These are phyloP conservation scores for Psammodynastes pulverulentus DNA, from an alignment of 2,113 vertebrate species.

Conservation along the genomic window DNA sequence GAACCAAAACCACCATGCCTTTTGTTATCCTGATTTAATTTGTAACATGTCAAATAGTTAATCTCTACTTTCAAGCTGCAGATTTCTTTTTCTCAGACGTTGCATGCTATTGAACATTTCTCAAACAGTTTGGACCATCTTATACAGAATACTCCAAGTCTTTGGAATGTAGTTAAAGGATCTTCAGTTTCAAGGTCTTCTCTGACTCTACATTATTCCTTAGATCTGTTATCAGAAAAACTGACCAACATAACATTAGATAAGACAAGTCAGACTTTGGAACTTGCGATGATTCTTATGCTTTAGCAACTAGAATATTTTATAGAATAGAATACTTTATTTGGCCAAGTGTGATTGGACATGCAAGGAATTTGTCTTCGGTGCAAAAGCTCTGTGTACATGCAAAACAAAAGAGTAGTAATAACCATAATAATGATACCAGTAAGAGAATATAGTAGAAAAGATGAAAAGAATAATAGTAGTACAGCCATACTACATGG, in stretches of 20 bases:
- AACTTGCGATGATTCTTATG: background rate
- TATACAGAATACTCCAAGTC: background rate
- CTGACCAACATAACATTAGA: background rate
- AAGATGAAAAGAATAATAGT: too few relatives aligned
- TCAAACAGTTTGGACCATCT: background rate
- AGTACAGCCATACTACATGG: too few relatives aligned
- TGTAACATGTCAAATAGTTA: background rate
- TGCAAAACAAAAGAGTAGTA: too few relatives aligned
- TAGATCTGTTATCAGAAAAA: background rate
- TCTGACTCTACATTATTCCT: background rate
- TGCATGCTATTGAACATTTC: background rate
- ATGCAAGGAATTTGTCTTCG: too few relatives aligned
- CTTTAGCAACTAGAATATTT: background rate
- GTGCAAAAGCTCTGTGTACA: too few relatives aligned
- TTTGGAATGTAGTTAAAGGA: background rate
- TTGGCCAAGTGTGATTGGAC: too few relatives aligned
- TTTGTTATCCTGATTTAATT: background rate
- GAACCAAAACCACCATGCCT: background rate
- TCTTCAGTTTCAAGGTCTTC: background rate
- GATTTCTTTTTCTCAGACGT: background rate
- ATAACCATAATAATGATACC: too few relatives aligned
- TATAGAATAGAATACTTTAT: too few relatives aligned
- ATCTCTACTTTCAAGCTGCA: background rate
- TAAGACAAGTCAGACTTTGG: background rate
- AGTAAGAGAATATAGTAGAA: too few relatives aligned